phyloP scores from a whole-genome alignment of 2,888 invertebrate genomes.

The Ypsolopha scabrella region DNA sequence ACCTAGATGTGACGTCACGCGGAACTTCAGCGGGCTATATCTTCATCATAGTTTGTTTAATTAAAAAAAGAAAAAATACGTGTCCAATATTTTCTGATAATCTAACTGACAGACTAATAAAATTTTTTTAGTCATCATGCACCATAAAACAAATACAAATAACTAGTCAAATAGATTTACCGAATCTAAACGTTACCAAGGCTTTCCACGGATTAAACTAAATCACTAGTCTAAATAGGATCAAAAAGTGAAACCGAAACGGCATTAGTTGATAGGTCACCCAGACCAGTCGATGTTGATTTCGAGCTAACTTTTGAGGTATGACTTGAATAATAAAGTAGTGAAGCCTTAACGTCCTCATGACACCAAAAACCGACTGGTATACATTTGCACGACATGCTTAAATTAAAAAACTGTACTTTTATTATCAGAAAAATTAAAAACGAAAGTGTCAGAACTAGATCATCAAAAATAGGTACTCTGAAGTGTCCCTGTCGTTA shows the following conservation, averaged over 20 bases:
- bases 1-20: no score
- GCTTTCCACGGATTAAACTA: conserved; percentile 35
- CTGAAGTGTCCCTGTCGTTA: background rate
- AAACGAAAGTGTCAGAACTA: no score
- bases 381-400: conserved; percentile 9
- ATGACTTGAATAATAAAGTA: conserved; percentile 49
- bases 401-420: background rate
- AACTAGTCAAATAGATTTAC: conserved; percentile 14
- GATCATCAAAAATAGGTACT: no score
- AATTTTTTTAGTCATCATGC: no score
- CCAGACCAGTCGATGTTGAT: conserved; percentile 32
- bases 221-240: conserved; percentile 24
- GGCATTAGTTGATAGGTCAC: conserved; percentile 42
- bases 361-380: conserved; percentile 50
- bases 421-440: no score
- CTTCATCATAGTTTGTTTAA: no score
- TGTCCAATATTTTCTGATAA: no score
- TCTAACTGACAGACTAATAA: no score
- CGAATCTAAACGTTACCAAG: conserved; percentile 32
- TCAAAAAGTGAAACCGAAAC: conserved; percentile 52
- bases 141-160: no score
- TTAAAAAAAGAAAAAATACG: no score
- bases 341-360: conserved; percentile 27
- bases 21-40: no score
- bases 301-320: conserved; percentile 41